A percentile compares a stretch with the other conserved stretches of the same genome.
phyloP scores from a whole-genome alignment of 2,888 invertebrate species.

The Biston betularia region DNA sequence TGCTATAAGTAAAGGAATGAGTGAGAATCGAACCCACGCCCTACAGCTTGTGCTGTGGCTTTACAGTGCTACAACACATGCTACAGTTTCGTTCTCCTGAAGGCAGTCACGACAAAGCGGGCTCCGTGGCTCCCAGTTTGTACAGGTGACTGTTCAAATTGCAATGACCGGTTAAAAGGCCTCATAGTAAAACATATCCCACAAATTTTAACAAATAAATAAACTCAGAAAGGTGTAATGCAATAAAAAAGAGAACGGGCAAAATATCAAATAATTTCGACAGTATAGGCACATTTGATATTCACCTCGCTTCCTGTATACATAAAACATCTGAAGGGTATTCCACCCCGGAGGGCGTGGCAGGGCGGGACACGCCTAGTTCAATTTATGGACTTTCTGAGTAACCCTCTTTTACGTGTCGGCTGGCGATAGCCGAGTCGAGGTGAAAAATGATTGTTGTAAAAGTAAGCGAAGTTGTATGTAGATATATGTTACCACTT shows the following conservation, averaged over 20 bases:
- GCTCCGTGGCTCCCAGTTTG: no score
- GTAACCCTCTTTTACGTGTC: conserved; percentile 48
- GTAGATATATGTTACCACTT: not conserved
- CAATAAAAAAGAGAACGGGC: not conserved
- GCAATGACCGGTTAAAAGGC: no score
- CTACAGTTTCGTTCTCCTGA: no score
- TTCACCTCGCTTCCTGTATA: conserved; percentile 41
- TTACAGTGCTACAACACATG: no score
- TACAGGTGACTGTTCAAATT: no score
- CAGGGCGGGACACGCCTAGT: conserved; percentile 53
- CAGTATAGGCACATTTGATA: conserved; percentile 36
- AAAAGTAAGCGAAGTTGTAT: not conserved
- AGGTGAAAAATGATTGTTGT: conserved; percentile 28
- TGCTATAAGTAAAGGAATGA: no score
- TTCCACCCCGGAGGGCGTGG: conserved; percentile 48
- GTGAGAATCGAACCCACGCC: no score
- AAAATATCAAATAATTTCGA: conserved; percentile 20
- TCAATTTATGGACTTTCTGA: conserved; percentile 53
- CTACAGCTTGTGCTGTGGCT: no score
- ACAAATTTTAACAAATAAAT: no score
- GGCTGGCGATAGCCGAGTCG: conserved; percentile 40
- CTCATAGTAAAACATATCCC: no score
- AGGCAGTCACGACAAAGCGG: no score
- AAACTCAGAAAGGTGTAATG: not conserved
- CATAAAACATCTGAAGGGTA: conserved; percentile 40